Percentiles rank a stretch among this genome's conserved stretches.
phyloP scores from a whole-genome alignment of 2,113 vertebrate genomes.

The Elanoides forficatus region DNA sequence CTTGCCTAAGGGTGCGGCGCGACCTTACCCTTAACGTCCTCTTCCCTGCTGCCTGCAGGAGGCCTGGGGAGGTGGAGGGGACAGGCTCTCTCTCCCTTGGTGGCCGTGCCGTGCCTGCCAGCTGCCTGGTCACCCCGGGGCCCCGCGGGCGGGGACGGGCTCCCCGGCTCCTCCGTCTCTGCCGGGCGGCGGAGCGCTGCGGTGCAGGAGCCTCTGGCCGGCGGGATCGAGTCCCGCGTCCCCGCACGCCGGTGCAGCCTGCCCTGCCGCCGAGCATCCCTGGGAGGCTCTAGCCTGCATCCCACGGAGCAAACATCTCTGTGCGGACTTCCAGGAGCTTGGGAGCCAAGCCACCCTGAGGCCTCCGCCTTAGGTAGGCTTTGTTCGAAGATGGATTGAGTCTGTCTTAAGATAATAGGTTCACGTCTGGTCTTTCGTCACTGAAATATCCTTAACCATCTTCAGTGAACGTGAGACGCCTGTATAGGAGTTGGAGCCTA shows the following conservation, averaged over 20 bases:
- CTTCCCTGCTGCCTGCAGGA: not conserved
- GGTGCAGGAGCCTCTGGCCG: accelerated
- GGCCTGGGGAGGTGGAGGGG: not conserved
- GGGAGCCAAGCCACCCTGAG: not conserved
- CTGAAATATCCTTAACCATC: not conserved
- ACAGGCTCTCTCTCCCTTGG: accelerated
- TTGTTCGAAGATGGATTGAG: not conserved
- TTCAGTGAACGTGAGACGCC: accelerated
- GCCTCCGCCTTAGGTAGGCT: not conserved
- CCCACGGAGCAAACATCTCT: not conserved
- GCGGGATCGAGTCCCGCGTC: accelerated
- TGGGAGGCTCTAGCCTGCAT: not conserved
- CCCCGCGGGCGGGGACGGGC: not conserved
- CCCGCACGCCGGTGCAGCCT: accelerated
- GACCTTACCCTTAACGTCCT: not conserved
- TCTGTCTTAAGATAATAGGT: not conserved
- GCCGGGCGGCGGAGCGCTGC: not conserved
- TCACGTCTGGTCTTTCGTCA: not conserved
- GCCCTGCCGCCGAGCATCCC: not conserved
- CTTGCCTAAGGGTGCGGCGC: accelerated
- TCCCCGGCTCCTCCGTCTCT: accelerated
- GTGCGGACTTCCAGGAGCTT: not conserved
- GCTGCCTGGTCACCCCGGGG: not conserved
- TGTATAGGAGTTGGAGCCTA: not conserved
- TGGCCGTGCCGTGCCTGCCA: accelerated